These are phyloP conservation scores for Saxidomus purpurata DNA, from an alignment of 1,140 invertebrate species.

Conservation along the genomic window DNA sequence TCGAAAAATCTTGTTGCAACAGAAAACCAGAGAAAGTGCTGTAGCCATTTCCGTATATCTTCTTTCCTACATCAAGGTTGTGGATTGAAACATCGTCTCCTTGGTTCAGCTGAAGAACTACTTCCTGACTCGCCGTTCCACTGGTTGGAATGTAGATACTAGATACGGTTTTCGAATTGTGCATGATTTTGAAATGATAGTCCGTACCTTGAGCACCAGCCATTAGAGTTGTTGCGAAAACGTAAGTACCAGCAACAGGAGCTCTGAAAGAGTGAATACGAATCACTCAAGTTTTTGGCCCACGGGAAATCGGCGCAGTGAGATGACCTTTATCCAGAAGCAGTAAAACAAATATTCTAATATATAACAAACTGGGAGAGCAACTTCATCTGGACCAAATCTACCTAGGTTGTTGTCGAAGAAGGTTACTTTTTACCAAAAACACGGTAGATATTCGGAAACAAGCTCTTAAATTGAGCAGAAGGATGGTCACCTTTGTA, in stretches of 20 bases:
- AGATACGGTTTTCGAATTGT: background rate
- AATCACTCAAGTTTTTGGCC: too few relatives aligned
- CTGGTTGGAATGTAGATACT: background rate
- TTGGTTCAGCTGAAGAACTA: constrained; percentile 18
- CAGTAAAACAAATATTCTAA: too few relatives aligned
- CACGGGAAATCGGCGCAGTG: background rate
- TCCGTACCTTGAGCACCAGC: background rate
- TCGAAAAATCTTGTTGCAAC: background rate
- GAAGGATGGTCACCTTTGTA: too few relatives aligned
- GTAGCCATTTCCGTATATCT: background rate
- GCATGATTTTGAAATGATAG: background rate
- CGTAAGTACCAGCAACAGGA: constrained; percentile 5
- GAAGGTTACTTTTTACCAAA: too few relatives aligned
- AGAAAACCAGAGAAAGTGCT: constrained; percentile 30
- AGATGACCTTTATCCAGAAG: background rate
- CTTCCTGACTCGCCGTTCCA: background rate
- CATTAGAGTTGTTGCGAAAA: constrained; percentile 20
- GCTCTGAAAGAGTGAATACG: background rate
- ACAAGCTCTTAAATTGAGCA: too few relatives aligned
- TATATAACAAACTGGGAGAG: too few relatives aligned
- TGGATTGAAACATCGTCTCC: constrained; percentile 22
- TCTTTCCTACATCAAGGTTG: background rate
- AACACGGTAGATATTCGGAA: too few relatives aligned
- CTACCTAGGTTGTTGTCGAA: too few relatives aligned
- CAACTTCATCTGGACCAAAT: too few relatives aligned